Conservation (phyloP, 2,113 vertebrate genomes). For the Taxidea taxus region DNA sequence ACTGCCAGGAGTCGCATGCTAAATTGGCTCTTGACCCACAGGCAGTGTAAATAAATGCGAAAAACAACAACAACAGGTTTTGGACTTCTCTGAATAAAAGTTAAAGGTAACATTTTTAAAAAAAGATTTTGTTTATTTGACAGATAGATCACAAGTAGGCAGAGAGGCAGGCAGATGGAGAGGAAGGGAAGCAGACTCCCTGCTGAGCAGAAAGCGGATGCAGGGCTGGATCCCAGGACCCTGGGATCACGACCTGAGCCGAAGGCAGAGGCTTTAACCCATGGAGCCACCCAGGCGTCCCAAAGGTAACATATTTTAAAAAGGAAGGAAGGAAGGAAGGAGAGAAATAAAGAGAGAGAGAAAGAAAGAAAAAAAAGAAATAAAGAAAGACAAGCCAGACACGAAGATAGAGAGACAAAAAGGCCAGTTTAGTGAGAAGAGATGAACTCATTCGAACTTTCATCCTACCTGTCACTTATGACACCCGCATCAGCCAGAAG, state of each 20-base stretch:
- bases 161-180: too few species aligned
- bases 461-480: constrained; percentile 95
- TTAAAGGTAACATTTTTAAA: background rate
- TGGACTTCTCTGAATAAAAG: background rate
- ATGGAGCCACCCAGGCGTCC: too few species aligned
- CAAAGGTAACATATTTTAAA: background rate
- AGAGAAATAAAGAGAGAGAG: too few species aligned
- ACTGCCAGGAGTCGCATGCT: background rate
- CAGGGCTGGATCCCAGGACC: too few species aligned
- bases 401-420: background rate
- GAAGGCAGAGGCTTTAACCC: too few species aligned
- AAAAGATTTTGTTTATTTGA: too few species aligned
- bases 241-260: too few species aligned
- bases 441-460: background rate
- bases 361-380: background rate
- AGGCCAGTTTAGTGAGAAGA: background rate
- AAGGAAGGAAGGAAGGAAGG: background rate
- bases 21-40: background rate
- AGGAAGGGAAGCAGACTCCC: too few species aligned
- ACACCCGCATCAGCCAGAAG: constrained; percentile 96
- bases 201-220: too few species aligned
- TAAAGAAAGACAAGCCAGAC: background rate
- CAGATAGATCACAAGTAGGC: too few species aligned
- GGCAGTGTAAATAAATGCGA: background rate
- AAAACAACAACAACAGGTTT: background rate